Evolutionary conservation across 2,797 vertebrate genomes (phyloP).

Genomic region (Coregonus sp.): DNA sequence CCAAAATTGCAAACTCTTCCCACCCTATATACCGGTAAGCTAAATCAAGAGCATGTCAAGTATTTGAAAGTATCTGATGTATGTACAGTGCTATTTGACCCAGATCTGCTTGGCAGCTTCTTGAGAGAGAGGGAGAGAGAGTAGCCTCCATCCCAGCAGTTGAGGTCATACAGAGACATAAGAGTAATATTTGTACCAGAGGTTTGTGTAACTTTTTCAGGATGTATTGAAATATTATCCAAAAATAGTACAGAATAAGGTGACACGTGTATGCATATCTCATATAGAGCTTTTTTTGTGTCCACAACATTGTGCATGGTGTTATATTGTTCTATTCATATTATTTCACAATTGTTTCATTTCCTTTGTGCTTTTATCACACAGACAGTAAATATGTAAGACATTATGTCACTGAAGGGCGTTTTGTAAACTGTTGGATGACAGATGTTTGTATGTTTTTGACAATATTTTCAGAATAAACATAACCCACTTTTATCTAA

Average conservation of each 20-base stretch:
- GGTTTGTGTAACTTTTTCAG: background rate
- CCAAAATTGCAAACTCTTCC: background rate
- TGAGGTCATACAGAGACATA: conserved; percentile 31
- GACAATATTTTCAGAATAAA: conserved; percentile 8
- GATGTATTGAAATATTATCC: background rate
- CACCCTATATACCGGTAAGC: background rate
- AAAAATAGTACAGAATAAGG: conserved; percentile 26
- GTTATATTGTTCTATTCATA: conserved; percentile 19
- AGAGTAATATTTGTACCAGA: background rate
- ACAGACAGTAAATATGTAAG: too few relatives aligned
- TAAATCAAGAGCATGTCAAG: background rate
- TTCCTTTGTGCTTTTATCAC: conserved; percentile 24
- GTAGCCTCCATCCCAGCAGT: background rate
- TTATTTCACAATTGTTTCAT: background rate
- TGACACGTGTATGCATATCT: conserved; percentile 18
- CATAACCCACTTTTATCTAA: background rate
- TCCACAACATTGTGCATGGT: conserved; percentile 34
- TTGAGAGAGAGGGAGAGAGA: background rate
- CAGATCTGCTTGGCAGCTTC: background rate
- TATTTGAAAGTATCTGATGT: background rate
- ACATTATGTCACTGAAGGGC: too few relatives aligned
- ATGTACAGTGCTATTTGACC: background rate
- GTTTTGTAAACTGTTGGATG: conserved; percentile 20
- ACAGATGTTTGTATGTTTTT: conserved; percentile 7
- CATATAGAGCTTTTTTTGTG: conserved; percentile 21